Evolutionary conservation across 2,888 invertebrate species (phyloP).

Genomic region (Drosophila hamatofila): DNA sequence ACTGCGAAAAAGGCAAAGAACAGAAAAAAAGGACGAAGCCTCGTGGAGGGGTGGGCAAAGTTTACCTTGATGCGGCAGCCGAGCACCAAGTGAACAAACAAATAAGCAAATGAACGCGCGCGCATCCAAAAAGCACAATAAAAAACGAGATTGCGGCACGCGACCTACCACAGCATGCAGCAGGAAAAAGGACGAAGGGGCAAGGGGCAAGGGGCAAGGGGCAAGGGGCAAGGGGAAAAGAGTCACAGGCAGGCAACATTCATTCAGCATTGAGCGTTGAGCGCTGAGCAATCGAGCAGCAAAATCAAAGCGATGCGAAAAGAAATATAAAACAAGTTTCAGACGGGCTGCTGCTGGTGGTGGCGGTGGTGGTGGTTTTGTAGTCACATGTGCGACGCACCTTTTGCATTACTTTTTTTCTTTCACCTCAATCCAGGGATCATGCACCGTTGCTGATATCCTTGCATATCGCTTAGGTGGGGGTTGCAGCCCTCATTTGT

Average conservation of each 20-base stretch:
- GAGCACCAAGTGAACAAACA: conserved; percentile 72
- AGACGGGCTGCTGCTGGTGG: conserved; percentile 43
- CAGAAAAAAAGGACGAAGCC: neutral
- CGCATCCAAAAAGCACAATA: conserved; percentile 77
- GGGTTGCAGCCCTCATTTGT: conserved; percentile 80
- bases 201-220: neutral
- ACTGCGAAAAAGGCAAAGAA: conserved; percentile 21
- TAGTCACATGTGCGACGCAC: conserved; percentile 77
- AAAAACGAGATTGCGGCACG: conserved; percentile 76
- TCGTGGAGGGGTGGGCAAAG: conserved; percentile 46
- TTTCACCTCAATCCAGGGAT: conserved; percentile 77
- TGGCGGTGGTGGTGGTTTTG: conserved; percentile 59
- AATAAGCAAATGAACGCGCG: conserved; percentile 79
- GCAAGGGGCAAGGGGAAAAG: neutral
- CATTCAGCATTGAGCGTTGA: conserved; percentile 36
- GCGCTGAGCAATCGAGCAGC: conserved; percentile 72
- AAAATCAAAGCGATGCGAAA: conserved; percentile 73
- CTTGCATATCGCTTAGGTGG: conserved; percentile 50
- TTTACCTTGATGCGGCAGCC: conserved; percentile 78
- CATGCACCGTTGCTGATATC: conserved; percentile 70
- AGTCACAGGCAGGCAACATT: conserved; percentile 4
- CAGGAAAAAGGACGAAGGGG: conserved; percentile 1
- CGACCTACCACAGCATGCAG: conserved; percentile 77
- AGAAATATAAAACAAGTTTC: conserved; percentile 70
- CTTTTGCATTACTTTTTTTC: conserved; percentile 58